Evolutionary conservation across 2,888 invertebrate species (phyloP).

Genomic region (Rutpela maculata): DNA sequence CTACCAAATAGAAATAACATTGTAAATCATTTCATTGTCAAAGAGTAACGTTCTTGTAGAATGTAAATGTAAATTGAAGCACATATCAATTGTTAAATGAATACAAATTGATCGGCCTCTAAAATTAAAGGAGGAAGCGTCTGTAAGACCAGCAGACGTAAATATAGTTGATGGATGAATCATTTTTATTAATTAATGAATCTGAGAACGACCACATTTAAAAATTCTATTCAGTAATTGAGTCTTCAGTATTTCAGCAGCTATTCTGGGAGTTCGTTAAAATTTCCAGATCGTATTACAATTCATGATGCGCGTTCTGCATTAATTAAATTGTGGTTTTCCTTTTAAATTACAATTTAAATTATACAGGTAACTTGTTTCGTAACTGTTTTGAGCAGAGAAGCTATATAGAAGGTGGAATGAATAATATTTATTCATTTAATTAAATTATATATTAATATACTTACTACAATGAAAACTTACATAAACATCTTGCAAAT

Average conservation of each 20-base stretch:
- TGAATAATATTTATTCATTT: no score
- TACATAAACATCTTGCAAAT: no score
- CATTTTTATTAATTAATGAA: constrained; percentile 43
- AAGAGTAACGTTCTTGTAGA: constrained; percentile 42
- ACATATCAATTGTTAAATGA: constrained; percentile 34
- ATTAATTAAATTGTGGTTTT: not conserved
- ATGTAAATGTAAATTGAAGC: constrained; percentile 21
- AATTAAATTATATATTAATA: no score
- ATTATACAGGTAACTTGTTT: no score
- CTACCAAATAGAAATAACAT: constrained; percentile 19
- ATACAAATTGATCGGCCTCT: constrained; percentile 39
- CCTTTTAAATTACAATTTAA: not conserved
- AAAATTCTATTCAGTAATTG: constrained; percentile 12
- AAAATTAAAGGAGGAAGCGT: constrained; percentile 32
- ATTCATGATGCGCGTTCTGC: not conserved
- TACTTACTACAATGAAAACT: no score
- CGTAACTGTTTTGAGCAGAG: no score
- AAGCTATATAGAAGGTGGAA: no score
- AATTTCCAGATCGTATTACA: not conserved
- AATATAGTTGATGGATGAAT: constrained; percentile 38
- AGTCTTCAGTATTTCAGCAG: not conserved
- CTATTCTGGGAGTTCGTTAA: not conserved
- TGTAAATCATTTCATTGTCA: constrained; percentile 44
- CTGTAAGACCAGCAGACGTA: constrained; percentile 6
- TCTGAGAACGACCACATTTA: constrained; percentile 33